A percentile compares a stretch with the other conserved stretches of the same genome.
Evolutionary conservation across 2,113 vertebrate genomes (phyloP).

Genomic region (Hippocampus barbouri): DNA sequence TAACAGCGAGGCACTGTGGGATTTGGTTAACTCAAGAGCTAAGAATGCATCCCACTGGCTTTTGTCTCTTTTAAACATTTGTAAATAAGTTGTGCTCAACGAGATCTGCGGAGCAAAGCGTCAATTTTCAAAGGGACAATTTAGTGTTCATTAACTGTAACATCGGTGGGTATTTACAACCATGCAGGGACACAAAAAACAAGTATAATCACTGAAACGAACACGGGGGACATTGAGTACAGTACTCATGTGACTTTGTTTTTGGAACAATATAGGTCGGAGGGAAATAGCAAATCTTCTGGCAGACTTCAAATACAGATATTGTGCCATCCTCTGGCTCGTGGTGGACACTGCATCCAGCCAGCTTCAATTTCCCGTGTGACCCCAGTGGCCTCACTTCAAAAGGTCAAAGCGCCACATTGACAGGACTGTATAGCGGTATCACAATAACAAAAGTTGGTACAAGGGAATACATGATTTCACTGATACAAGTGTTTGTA

Average conservation of each 20-base stretch:
- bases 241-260: conserved; percentile 4
- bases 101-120: conserved; percentile 39
- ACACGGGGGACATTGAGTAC: not conserved
- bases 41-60: conserved; percentile 60
- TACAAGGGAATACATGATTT: not conserved
- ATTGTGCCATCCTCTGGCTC: conserved; percentile 64
- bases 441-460: too few relatives aligned
- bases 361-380: conserved; percentile 30
- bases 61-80: conserved; percentile 47
- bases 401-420: not conserved
- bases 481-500: not conserved
- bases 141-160: not conserved
- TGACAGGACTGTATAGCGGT: not conserved
- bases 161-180: conserved; percentile 8
- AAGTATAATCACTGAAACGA: not conserved
- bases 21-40: conserved; percentile 56
- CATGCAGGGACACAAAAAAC: conserved; percentile 2
- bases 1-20: conserved; percentile 67
- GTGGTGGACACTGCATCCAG: conserved; percentile 33
- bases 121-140: conserved; percentile 22
- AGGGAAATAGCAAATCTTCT: not conserved
- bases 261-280: conserved; percentile 5
- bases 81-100: conserved; percentile 39
- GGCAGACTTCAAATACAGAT: conserved; percentile 36
- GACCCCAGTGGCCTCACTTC: conserved; percentile 27